A percentile compares a stretch with the other conserved stretches of the same genome.
phyloP scores from a whole-genome alignment of 92 coral and sea anemone genomes.

The Montipora capitata region DNA sequence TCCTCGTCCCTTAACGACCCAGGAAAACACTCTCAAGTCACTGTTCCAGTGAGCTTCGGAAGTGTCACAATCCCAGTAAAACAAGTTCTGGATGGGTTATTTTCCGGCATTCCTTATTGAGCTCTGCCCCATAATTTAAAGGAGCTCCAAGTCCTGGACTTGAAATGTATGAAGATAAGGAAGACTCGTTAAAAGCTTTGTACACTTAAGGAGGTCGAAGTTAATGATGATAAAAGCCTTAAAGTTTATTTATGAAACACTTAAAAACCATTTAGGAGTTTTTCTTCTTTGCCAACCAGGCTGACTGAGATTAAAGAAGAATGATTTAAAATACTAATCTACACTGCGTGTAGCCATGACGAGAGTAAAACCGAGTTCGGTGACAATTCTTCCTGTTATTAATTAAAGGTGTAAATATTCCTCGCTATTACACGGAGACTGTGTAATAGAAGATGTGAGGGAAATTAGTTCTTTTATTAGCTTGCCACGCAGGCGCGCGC shows the following conservation, averaged over 20 bases:
- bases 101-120: no score
- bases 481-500: neutral
- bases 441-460: neutral
- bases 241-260: constrained; percentile 34
- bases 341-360: constrained; percentile 74
- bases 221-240: constrained; percentile 38
- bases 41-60: no score
- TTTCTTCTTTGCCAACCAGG: constrained; percentile 17
- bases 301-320: constrained; percentile 19
- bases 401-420: constrained; percentile 21
- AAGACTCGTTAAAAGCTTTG: neutral
- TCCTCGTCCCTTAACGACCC: no score
- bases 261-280: neutral
- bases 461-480: neutral
- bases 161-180: neutral
- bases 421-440: neutral
- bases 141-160: neutral
- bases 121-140: no score
- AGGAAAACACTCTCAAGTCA: no score
- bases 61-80: no score
- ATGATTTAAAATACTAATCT: constrained; percentile 55
- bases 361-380: constrained; percentile 60
- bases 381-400: constrained; percentile 20
- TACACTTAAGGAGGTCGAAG: neutral
- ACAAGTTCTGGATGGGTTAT: no score